Conservation (phyloP, 2,113 vertebrate genomes). For the Myotis davidii region DNA sequence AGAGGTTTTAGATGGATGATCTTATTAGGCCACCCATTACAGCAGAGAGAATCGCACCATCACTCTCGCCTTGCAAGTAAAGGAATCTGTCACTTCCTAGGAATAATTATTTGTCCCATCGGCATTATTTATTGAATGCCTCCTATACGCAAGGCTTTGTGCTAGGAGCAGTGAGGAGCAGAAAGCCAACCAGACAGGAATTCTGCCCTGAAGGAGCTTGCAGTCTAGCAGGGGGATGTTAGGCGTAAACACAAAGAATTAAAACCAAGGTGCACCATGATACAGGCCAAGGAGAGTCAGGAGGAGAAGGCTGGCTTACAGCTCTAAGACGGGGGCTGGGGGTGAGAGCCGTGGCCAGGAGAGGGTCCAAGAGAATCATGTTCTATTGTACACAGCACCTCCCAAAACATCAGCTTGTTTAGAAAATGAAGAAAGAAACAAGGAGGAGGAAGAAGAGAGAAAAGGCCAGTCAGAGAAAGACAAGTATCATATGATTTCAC, state of each 20-base stretch:
- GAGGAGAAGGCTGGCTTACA: background rate
- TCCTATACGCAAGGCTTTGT: background rate
- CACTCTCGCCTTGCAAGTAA: background rate
- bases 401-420: background rate
- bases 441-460: too few species aligned
- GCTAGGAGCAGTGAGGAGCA: background rate
- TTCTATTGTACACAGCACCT: background rate
- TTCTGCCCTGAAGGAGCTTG: slow-evolving; percentile 29
- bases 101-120: background rate
- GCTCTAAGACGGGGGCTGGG: background rate
- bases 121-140: slow-evolving; percentile 28
- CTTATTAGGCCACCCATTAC: background rate
- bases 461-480: background rate
- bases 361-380: background rate
- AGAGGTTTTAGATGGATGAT: background rate
- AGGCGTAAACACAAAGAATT: background rate
- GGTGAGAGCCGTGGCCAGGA: background rate
- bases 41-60: background rate
- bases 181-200: background rate
- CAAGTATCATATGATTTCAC: background rate
- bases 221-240: background rate
- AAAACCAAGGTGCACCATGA: background rate
- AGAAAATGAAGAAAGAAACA: background rate
- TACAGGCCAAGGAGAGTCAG: background rate
- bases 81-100: background rate